Base-by-base conservation (phyloP, 2,113 vertebrate species). In the Brachyhypopomus gauderio region DNA sequence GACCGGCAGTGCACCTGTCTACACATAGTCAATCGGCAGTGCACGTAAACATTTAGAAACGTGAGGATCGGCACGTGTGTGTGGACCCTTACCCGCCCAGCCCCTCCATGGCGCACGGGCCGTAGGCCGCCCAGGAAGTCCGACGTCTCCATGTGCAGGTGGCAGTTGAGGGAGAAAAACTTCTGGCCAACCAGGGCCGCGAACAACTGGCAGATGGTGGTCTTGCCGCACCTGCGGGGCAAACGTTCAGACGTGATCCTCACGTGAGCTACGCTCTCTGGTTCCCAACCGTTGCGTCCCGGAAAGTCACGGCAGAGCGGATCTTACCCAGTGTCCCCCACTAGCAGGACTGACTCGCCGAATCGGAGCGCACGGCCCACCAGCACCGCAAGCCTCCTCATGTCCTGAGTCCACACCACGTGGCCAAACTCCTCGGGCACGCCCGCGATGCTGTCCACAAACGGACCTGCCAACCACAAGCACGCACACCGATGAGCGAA, bases 81-180 rank as follows among this genome's bases (percentile, higher is more conserved):
- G 8, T 19, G 34, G 56, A 58, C 20, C 66, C 60, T 84, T 88
- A 96, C 95, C 93, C 94, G 92, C 19, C 93, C 90, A 22, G 89
- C 91, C 0, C 88, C 83, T 0, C 91, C 90, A 87, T 96, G 96
- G 82, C 97, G 93, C 77, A 96, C 92, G 0, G 98, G 98, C 4
- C 98, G 87, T 22, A 99, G 91, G 0, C 97, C 96, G 20, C 98
- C 97, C 23, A 99, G 85, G 87, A 99, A 98, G 89, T 99, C 97
- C 0, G 98, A 98, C 0, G 98, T 98, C 90, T 99, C 98, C 97
- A 98, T 96, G 85, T 99, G 96, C 74, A 97, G 91, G 84, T 99
- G 97, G 87, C 98, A 99, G 72, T 97, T 99, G 58, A 99, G 93
- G 0, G 95, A 94, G 79, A 94, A 94, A 1, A 98, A 93, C 81